These are phyloP conservation scores for Erebia aethiops DNA, from an alignment of 2,888 invertebrate species.

Conservation along the genomic window DNA sequence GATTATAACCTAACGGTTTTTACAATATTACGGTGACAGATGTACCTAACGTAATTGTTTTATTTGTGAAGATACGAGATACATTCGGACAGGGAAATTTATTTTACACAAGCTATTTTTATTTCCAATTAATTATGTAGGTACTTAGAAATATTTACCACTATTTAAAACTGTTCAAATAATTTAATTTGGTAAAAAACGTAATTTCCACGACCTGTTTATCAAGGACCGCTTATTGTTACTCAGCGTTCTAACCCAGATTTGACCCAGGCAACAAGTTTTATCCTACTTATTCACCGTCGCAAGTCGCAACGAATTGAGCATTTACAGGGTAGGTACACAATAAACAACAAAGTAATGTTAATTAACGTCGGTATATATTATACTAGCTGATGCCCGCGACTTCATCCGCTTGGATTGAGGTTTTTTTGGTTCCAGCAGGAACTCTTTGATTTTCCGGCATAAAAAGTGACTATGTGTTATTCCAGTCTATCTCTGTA, in stretches of 20 bases:
- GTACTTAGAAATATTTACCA: neutral
- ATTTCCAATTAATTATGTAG: too few species aligned
- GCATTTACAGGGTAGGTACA: neutral
- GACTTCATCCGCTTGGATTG: too few species aligned
- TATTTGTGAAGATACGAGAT: neutral
- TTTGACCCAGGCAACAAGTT: conserved; percentile 1
- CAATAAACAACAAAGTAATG: neutral
- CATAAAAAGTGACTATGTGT: too few species aligned
- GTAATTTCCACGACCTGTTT: neutral
- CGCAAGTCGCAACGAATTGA: neutral
- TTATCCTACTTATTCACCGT: neutral
- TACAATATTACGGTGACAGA: too few species aligned
- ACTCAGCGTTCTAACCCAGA: neutral
- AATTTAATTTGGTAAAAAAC: neutral
- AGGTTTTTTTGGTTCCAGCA: too few species aligned
- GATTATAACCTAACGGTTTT: too few species aligned
- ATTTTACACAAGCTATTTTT: too few species aligned
- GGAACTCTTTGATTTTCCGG: too few species aligned
- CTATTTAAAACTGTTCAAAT: neutral
- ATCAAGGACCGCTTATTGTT: conserved; percentile 2
- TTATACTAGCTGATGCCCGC: too few species aligned
- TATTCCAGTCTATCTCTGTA: too few species aligned
- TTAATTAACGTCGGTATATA: too few species aligned
- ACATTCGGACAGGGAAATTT: neutral
- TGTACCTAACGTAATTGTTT: neutral